phyloP scores from a whole-genome alignment of 2,888 invertebrate species.

The Nyleta sp. region DNA sequence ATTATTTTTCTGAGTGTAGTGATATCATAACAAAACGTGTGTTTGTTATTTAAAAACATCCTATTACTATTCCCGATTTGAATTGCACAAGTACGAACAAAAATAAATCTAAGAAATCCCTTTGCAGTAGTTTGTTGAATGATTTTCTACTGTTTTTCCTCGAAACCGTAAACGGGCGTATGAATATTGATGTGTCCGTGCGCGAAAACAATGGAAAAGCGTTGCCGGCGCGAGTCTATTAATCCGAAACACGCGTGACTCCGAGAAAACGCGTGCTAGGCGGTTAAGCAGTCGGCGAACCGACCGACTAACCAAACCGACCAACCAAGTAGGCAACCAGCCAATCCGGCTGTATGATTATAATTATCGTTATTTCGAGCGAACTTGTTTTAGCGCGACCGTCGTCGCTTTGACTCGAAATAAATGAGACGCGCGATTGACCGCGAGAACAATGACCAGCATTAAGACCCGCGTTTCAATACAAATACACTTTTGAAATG shows the following conservation, averaged over 20 bases:
- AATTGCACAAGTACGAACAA: no score
- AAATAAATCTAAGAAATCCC: no score
- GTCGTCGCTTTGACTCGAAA: conserved; percentile 51
- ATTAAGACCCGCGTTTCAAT: not conserved
- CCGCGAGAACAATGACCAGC: conserved; percentile 51
- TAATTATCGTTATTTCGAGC: conserved; percentile 58
- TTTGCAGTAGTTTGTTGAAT: no score
- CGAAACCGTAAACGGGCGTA: conserved; percentile 8
- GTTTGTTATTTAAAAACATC: no score
- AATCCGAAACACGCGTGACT: conserved; percentile 24
- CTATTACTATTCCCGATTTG: no score
- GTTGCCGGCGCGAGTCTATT: conserved; percentile 19
- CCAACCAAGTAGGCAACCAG: conserved; percentile 50
- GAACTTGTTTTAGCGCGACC: conserved; percentile 50
- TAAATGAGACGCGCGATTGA: conserved; percentile 53
- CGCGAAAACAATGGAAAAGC: conserved; percentile 34
- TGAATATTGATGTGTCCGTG: conserved; percentile 17
- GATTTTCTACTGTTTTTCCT: not conserved
- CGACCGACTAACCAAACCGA: conserved; percentile 23
- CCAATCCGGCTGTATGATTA: conserved; percentile 57
- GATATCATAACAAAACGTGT: no score
- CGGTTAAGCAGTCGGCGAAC: conserved; percentile 16
- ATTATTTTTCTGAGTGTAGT: no score
- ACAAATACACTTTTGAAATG: no score
- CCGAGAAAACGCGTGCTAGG: conserved; percentile 30